Evolutionary conservation across 2,888 invertebrate species (phyloP), one percentile per base, ranked within the genome.

Genomic region (Archips crataeganus): DNA sequence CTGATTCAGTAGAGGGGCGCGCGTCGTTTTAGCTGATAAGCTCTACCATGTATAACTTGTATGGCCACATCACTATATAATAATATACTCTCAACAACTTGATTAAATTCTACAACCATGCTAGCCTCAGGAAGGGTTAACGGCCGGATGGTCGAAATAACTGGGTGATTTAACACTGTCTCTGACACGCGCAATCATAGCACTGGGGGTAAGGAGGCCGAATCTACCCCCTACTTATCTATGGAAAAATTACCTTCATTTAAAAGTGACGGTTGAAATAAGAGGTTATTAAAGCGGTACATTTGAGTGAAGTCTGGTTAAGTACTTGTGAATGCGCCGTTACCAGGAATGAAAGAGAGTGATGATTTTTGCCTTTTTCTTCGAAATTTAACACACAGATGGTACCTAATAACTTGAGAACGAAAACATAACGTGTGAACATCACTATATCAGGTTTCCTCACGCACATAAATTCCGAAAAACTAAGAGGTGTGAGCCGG

Each of bases 131-230:
- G 75, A 75, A 80, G 82, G 82, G 82, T 79, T 80, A 81, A 80
- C 77, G 79, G 81, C 81, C 75, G 75, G 76, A 76, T 75, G 77
- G 77, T 75, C 80, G 79, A 82, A 84, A 84, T 85, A 85, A 81
- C 85, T 80, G 79, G 77, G 78, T 78, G 78, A 86, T 88, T 87
- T 85, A 83, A 82, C 86, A 87, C 79, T 87, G 86, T 87, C 88
- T 79, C 74, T 75, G 79, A 77, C 87, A 85, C 79, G 77, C 67
- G 76, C 78, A 79, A 81, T 84, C 81, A 82, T 78, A 67, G 71
- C 45, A 45, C 10, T 15, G 54, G 54, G 54, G 54, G 54, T 15
- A n/a, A 15, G 36, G 54, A 59, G 68, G 63, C 59, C 62, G 62
- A 72, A 68, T 49, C 42, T 32, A 59, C 63, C 73, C 71, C 70